phyloP scores from a whole-genome alignment of 2,888 invertebrate species.

The Thera obeliscata region DNA sequence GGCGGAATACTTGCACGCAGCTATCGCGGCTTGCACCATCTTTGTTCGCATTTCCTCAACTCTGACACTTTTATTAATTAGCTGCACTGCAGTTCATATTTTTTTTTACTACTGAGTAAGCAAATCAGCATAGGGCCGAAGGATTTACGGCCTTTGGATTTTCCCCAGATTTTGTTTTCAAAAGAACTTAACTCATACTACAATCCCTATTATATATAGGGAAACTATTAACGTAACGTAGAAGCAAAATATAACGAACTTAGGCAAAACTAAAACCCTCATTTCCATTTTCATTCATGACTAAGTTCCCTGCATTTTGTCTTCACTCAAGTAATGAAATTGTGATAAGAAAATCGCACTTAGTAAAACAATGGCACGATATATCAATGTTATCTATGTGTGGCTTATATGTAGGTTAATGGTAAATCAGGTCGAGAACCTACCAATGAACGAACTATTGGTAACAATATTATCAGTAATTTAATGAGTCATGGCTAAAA shows the following conservation, averaged over 20 bases:
- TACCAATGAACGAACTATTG: conserved; percentile 59
- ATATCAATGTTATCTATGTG: conserved; percentile 69
- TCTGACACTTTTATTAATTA: conserved; percentile 35
- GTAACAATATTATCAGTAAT: conserved; percentile 41
- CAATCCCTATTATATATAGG: neutral
- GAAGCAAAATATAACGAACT: no score
- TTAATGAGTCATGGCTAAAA: conserved; percentile 21
- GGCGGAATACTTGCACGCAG: conserved; percentile 55
- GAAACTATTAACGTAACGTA: neutral
- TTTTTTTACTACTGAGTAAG: no score
- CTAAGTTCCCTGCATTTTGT: conserved; percentile 38
- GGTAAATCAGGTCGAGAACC: conserved; percentile 73
- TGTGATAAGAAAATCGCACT: conserved; percentile 58
- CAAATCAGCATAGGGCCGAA: no score
- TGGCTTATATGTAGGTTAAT: conserved; percentile 67
- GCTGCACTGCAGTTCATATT: neutral
- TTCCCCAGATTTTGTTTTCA: conserved; percentile 4
- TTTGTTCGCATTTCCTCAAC: conserved; percentile 34
- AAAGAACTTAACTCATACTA: neutral
- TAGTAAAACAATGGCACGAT: conserved; percentile 62
- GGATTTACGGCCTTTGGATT: neutral
- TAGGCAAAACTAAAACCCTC: neutral
- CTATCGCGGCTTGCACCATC: conserved; percentile 39
- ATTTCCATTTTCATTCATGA: conserved; percentile 30
- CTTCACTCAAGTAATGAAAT: conserved; percentile 32